Evolutionary conservation across 2,888 invertebrate species (phyloP).

Genomic region (Cephus pygmeus): DNA sequence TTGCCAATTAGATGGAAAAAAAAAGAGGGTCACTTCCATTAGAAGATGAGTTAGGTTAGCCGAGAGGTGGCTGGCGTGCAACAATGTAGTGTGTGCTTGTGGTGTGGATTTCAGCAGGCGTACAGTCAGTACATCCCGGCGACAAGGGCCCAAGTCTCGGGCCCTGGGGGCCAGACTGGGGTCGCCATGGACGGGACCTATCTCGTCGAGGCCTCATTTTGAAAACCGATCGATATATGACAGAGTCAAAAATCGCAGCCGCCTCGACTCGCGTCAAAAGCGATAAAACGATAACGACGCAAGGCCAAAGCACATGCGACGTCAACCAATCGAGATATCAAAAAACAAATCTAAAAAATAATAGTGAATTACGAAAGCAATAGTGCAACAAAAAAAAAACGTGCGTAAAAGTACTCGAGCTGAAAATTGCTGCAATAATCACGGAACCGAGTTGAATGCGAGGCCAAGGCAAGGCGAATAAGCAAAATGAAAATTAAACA

Average conservation of each 20-base stretch:
- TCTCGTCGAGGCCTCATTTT: slow-evolving; percentile 87
- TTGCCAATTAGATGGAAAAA: too few relatives aligned
- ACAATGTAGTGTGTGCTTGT: slow-evolving; percentile 66
- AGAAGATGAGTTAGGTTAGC: slow-evolving; percentile 3
- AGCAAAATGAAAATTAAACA: slow-evolving; percentile 15
- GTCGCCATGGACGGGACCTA: slow-evolving; percentile 88
- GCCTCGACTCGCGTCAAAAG: not conserved
- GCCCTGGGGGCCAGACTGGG: slow-evolving; percentile 76
- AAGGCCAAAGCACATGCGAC: slow-evolving; percentile 17
- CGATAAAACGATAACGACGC: slow-evolving; percentile 16
- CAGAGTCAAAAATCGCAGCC: not conserved
- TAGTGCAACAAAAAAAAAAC: slow-evolving; percentile 4
- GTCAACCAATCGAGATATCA: slow-evolving; percentile 32
- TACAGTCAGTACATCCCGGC: slow-evolving; percentile 91
- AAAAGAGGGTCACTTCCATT: too few relatives aligned
- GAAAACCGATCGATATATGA: slow-evolving; percentile 49
- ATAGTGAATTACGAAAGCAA: not conserved
- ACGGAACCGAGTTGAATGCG: too few relatives aligned
- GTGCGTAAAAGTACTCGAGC: too few relatives aligned
- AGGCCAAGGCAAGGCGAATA: too few relatives aligned
- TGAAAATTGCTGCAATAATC: too few relatives aligned
- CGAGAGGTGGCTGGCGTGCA: slow-evolving; percentile 56
- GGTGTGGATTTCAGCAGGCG: slow-evolving; percentile 76
- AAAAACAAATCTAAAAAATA: slow-evolving; percentile 16
- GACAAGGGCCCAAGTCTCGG: slow-evolving; percentile 80